Base-by-base conservation (phyloP, 2,888 invertebrate genomes). In the Ectemnius cavifrons region DNA sequence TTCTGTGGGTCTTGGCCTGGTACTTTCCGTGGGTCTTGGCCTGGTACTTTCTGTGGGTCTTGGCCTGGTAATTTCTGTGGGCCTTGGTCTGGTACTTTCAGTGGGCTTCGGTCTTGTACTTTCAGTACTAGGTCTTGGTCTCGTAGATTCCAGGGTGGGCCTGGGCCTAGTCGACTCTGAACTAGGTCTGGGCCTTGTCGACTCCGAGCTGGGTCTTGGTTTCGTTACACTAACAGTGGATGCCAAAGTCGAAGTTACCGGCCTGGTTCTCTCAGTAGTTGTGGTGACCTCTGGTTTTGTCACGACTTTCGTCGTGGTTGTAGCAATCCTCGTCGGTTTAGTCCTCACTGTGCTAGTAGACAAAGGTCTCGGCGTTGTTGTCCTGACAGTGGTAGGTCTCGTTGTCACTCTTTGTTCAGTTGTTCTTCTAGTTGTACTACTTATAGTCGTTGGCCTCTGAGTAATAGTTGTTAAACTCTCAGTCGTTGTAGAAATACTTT, bases 91-190 rank as follows among this genome's bases (percentile, higher is more conserved):
- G 0, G 52, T 52, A 11, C 8, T 52, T 52, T 14, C n/a, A 2
- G 14, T 52, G 5, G 52, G 14, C 2, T 4, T 52, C 5, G 52
- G 52, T 52, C 16, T 52, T 0, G 52, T 52, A 14, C n/a, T 52
- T 14, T 14, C n/a, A 1, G 14, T 52, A 13, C 13, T 47, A 1
- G 52, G 14, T 2, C n/a, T 14, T 1, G 16, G 14, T 13, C 52
- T 52, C 16, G 14, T 14, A 6, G 1, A 1, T 5, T 14, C 16
- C 2, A 4, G 6, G 0, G 52, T 37, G 1, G 37, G 37, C 11
- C 37, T 77, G 11, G 84, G 74, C 2, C 75, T 80, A 2, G 77
- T 72, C n/a, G 84, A 73, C 3, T 71, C 82, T 14, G 79, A 64
- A n/a, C 80, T 71, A 4, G 85, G 80, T 56, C 58, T 81, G 5